phyloP scores from a whole-genome alignment of 1,140 invertebrate species.

The Drosophila ercepeae region DNA sequence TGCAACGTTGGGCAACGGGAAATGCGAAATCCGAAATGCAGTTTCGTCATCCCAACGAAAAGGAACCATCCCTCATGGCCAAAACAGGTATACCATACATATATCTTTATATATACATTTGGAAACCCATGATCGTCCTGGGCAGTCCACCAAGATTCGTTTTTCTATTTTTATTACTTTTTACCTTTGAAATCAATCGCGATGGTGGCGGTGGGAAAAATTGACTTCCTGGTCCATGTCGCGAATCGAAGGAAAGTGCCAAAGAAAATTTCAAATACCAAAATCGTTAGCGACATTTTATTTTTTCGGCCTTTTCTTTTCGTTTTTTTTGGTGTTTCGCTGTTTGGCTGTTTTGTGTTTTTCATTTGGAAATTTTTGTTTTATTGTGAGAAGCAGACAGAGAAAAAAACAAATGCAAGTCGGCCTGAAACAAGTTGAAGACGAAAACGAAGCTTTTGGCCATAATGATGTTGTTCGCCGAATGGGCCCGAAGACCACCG shows the following conservation, averaged over 20 bases:
- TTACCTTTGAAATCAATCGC: slow-evolving; percentile 33
- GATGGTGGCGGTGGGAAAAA: slow-evolving; percentile 31
- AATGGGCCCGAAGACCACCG: slow-evolving; percentile 39
- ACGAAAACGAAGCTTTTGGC: slow-evolving; percentile 64
- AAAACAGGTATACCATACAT: neutral
- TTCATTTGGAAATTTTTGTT: slow-evolving; percentile 54
- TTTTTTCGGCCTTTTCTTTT: slow-evolving; percentile 48
- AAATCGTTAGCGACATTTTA: slow-evolving; percentile 79
- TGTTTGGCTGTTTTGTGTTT: slow-evolving; percentile 36
- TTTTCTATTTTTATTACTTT: neutral
- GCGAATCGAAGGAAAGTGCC: slow-evolving; percentile 62
- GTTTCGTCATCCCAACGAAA: slow-evolving; percentile 25
- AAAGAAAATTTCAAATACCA: slow-evolving; percentile 66
- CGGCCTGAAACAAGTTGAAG: slow-evolving; percentile 62
- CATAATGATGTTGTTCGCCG: slow-evolving; percentile 56
- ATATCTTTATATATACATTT: neutral
- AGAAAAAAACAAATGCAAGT: slow-evolving; percentile 19
- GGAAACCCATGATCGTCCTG: slow-evolving; percentile 15
- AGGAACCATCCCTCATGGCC: slow-evolving; percentile 19
- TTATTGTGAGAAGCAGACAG: slow-evolving; percentile 64
- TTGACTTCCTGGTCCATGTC: slow-evolving; percentile 68
- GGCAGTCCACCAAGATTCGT: slow-evolving; percentile 8
- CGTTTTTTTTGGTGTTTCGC: slow-evolving; percentile 21
- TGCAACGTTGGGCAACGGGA: slow-evolving; percentile 40
- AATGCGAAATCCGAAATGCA: slow-evolving; percentile 23